phyloP scores from a whole-genome alignment of 1,140 invertebrate species.

The Linepithema humile region DNA sequence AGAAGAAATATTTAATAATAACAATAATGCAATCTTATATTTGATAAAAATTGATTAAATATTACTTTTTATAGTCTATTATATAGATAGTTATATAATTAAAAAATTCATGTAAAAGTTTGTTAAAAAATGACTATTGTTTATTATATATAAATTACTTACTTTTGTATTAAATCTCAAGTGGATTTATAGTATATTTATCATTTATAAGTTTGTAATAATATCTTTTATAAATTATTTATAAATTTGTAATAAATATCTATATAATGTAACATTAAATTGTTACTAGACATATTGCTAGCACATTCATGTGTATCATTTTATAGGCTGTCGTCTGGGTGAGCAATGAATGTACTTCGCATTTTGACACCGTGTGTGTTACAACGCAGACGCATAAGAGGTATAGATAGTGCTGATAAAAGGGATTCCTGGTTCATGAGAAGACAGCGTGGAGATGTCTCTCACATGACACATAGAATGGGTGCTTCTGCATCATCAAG shows the following conservation, averaged over 20 bases:
- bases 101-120: neutral
- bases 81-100: neutral
- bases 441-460: slow-evolving; percentile 83
- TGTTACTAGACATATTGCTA: neutral
- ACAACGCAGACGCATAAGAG: slow-evolving; percentile 85
- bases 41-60: too few species aligned
- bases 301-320: too few species aligned
- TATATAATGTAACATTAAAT: neutral
- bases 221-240: neutral
- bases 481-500: slow-evolving; percentile 84
- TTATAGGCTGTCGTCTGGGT: slow-evolving; percentile 85
- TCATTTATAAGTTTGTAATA: neutral
- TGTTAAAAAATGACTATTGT: neutral
- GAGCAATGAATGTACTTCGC: slow-evolving; percentile 86
- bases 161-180: neutral
- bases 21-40: neutral
- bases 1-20: neutral
- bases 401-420: slow-evolving; percentile 76
- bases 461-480: slow-evolving; percentile 84
- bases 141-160: neutral
- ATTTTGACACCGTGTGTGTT: slow-evolving; percentile 86
- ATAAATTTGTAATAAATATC: neutral
- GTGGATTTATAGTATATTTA: neutral
- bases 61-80: too few species aligned
- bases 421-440: slow-evolving; percentile 84